Percentiles rank a stretch among this genome's conserved stretches.
These are phyloP conservation scores for Luperina testacea DNA, from an alignment of 2,888 invertebrate species.

Conservation along the genomic window DNA sequence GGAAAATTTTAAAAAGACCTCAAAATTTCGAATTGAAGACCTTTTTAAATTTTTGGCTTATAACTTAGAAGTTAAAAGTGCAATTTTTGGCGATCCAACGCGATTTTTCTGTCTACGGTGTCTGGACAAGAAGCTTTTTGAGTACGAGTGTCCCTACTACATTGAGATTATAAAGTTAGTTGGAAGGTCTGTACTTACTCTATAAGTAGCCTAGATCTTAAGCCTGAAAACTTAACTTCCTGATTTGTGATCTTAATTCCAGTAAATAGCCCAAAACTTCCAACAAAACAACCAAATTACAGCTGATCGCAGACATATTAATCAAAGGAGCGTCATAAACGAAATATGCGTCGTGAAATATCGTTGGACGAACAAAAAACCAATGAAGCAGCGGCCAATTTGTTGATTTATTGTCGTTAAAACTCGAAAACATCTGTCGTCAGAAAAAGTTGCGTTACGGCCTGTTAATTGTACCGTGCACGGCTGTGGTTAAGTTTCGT, in stretches of 20 bases:
- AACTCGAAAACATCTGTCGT: constrained; percentile 80
- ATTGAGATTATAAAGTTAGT: too few species aligned
- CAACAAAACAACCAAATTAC: constrained; percentile 59
- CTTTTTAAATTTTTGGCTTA: too few species aligned
- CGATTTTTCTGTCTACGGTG: neutral
- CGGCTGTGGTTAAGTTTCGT: constrained; percentile 62
- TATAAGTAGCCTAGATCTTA: neutral
- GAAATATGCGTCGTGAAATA: constrained; percentile 85
- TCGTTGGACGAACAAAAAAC: constrained; percentile 77
- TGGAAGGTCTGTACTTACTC: neutral
- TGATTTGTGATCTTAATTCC: neutral
- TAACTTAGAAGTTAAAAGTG: too few species aligned
- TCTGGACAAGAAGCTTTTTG: neutral
- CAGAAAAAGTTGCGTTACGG: constrained; percentile 67
- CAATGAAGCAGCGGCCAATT: constrained; percentile 75
- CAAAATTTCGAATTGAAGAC: too few species aligned
- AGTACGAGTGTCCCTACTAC: neutral
- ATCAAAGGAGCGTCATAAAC: constrained; percentile 84
- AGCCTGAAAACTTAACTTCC: neutral
- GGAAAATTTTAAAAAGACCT: too few species aligned
- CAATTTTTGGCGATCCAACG: neutral
- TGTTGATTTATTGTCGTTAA: constrained; percentile 78
- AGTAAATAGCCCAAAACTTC: neutral
- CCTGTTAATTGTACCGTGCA: constrained; percentile 70
- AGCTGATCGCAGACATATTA: constrained; percentile 80